Evolutionary conservation across 2,888 invertebrate species (phyloP), one percentile per base, ranked within the genome.

Genomic region (Marronus borbonicus): DNA sequence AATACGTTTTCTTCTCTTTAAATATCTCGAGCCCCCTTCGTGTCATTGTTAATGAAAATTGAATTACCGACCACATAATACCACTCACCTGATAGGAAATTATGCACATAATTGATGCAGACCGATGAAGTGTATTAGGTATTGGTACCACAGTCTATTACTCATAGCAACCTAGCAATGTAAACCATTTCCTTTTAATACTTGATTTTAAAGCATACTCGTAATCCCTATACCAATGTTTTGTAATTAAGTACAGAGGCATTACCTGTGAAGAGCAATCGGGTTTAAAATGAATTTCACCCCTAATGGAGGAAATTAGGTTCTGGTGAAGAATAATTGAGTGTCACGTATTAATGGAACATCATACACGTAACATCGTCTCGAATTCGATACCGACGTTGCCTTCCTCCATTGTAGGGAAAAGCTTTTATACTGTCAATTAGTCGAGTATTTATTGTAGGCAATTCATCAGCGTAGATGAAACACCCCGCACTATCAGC

Each of bases 31-130:
- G 12, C 72, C 72, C 72, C 72, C 60, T 60, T 60, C 60, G 28
- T 49, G 72, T 74, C 72, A 74, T 74, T 74, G 72, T 74, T 44
- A 74, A 74, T 74, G 60, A 62, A 74, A 60, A 74, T 74, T 74
- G 72, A 74, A 74, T 74, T 74, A 74, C 60, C 72, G 44, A 62
- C 72, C 72, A 24, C 72, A 74, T 60, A 62, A 74, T 74, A 49
- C 72, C 44, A 74, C 60, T 74, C 58, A 60, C 60, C 72, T 74
- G 24, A 60, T 74, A 74, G 72, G 72, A 74, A 74, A 58, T 74
- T 60, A 74, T 44, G 24, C 62, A 44, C 60, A 12, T 74, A 74
- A 74, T 74, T 60, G 72, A 74, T 60, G 44, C 49, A 14, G 14
- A 20, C 55, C 20, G 55, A n/a, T 58, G 7, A 17, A 24, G 55